Base-by-base conservation (phyloP, 2,888 invertebrate species). In the Branchipolynoe longqiensis region DNA sequence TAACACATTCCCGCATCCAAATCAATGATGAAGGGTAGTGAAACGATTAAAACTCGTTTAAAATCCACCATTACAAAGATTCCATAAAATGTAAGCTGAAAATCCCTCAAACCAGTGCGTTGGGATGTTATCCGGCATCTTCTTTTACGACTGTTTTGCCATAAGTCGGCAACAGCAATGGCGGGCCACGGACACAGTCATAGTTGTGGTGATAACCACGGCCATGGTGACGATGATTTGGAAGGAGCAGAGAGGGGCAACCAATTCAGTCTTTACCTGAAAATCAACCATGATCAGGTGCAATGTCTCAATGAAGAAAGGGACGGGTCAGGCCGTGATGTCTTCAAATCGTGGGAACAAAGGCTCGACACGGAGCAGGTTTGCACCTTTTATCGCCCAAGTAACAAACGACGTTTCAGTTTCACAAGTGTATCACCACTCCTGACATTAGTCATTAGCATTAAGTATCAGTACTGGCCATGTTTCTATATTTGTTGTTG, bases 301-400 rank as follows among this genome's bases (percentile, higher is more conserved):
- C 96, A 97, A 92, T 98, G 98, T 94, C 94, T 99, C 48, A 99
- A 99, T 94, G 99, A 99, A 94, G 95, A 95, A 81, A 94, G 95
- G 4, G 98, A 98, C 90, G 97, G 97, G 38, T 96, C 97, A 18
- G 99, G 98, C 28, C 97, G 96, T 94, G 95, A 95, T 38, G 96
- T 99, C 2, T 99, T 99, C 92, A 98, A 98, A 93, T 95, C 98
- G 0, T 98, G 98, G 96, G 97, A 98, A 90, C 95, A 96, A 87
- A 95, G 98, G 90, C 94, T 97, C 87, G 96, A 97, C 93, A 95
- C 95, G 88, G 95, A 95, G 87, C 95, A 96, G 93, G 98, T 98
- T 94, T 88, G 85, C 25, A 22, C 62, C 59, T 28, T 33, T 64
- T 84, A 84, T 84, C 84, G 84, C 84, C 25, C 84, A 83, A 8